Evolutionary conservation across 2,888 invertebrate species (phyloP).

Genomic region (Ennomos fuscantarius): DNA sequence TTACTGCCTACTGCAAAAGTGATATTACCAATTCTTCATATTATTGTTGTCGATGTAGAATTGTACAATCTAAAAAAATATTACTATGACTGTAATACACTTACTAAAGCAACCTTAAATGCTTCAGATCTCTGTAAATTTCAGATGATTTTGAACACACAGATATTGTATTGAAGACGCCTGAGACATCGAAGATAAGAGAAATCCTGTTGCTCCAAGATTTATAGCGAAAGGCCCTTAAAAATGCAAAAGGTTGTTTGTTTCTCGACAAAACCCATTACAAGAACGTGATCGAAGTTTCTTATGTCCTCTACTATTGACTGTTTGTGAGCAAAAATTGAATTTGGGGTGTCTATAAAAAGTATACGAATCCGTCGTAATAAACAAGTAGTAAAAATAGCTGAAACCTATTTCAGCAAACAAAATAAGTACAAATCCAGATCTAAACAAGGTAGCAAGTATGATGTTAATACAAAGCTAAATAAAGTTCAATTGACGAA

Average conservation of each 20-base stretch:
- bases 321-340: conserved; percentile 26
- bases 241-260: conserved; percentile 38
- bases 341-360: conserved; percentile 18
- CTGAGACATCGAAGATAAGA: conserved; percentile 31
- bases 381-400: conserved; percentile 10
- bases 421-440: background rate
- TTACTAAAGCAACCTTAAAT: too few relatives aligned
- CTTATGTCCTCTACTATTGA: conserved; percentile 27
- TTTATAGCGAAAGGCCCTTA: conserved; percentile 37
- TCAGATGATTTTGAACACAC: too few relatives aligned
- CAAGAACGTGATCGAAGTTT: conserved; percentile 33
- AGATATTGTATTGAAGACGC: too few relatives aligned
- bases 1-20: background rate
- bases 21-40: too few relatives aligned
- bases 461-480: too few relatives aligned
- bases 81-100: too few relatives aligned
- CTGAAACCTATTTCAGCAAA: conserved; percentile 3
- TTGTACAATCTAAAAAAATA: too few relatives aligned
- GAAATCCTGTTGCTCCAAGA: conserved; percentile 34
- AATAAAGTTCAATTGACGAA: too few relatives aligned
- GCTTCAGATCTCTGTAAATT: too few relatives aligned
- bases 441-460: too few relatives aligned
- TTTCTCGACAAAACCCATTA: conserved; percentile 38
- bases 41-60: too few relatives aligned
- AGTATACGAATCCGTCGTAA: background rate